Evolutionary conservation across 1,140 invertebrate genomes (phyloP), one percentile per base, ranked within the genome.

Genomic region (Wasmannia auropunctata): DNA sequence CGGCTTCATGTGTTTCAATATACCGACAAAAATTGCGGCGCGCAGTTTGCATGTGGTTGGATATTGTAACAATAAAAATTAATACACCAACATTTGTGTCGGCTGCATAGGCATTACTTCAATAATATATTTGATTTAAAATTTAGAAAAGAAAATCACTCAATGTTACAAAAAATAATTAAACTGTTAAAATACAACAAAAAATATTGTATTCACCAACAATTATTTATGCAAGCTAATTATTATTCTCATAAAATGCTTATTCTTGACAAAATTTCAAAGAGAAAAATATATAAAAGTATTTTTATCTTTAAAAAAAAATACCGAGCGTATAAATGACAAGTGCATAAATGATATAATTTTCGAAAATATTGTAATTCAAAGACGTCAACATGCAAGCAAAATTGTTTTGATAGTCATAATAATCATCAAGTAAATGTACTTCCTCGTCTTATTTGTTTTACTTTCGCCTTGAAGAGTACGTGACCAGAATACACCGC

Each of bases 401-500:
- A 28, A 67, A 79, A 67, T 67, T 65, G 16, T 69, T 80, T 80
- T 10, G 34, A 69, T 54, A 54, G 31, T 79, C 31, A 49, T 8
- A 51, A 67, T 69, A 56, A 80, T 69, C 19, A 43, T 77, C 46
- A 46, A 54, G 46, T 40, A 80, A 80, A 54, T 28, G 19, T 10
- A 14, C n/a, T 54, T 2, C 31, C 46, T 51, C 34, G 14, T 67
- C 22, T 80, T 80, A 80, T 69, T 69, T 40, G 60, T 69, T 43
- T 79, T 79, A 51, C 31, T 79, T 80, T 69, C 5, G 22, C 62
- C 77, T 67, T 69, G 22, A 69, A 54, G 69, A 80, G 46, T 54
- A 80, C 62, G 34, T 80, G 60, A 67, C n/a, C 31, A 11, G 46
- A 80, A 77, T 77, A 31, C 7, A 22, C 31, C n/a, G n/a, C 22